Conservation (phyloP, 2,888 invertebrate genomes). For the Perithous albicinctus region DNA sequence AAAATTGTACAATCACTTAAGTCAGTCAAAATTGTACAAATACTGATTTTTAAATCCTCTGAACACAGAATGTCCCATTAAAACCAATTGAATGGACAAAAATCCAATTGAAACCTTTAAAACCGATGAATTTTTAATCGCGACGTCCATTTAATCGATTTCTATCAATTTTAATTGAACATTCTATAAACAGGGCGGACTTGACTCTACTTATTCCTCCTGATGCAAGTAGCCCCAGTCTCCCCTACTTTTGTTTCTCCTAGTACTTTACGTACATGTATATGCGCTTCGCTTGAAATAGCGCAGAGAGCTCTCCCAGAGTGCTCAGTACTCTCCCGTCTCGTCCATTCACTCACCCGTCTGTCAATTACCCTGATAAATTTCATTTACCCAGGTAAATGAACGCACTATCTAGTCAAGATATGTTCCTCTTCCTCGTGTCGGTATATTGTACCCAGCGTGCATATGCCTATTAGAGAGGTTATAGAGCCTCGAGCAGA, state of each 20-base stretch:
- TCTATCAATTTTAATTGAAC: no score
- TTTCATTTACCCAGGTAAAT: slow-evolving; percentile 1
- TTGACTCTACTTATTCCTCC: no score
- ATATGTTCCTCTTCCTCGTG: neutral
- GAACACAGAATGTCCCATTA: no score
- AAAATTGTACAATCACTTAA: no score
- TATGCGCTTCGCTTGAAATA: neutral
- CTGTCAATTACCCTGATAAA: slow-evolving; percentile 21
- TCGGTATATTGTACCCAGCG: neutral
- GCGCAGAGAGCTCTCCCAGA: neutral
- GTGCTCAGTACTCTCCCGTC: neutral
- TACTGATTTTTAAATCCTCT: no score
- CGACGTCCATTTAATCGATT: no score
- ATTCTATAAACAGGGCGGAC: no score
- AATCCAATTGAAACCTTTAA: no score
- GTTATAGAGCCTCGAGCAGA: neutral
- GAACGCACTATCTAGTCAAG: slow-evolving; percentile 14
- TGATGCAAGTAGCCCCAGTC: no score
- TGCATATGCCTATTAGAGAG: neutral
- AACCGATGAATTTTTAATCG: no score
- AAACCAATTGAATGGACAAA: no score
- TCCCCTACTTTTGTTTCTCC: neutral
- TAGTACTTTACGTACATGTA: neutral
- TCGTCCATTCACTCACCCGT: neutral
- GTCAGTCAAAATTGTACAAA: no score